These are phyloP conservation scores for Cephus rjabovi DNA, from an alignment of 2,888 invertebrate species.

Conservation along the genomic window DNA sequence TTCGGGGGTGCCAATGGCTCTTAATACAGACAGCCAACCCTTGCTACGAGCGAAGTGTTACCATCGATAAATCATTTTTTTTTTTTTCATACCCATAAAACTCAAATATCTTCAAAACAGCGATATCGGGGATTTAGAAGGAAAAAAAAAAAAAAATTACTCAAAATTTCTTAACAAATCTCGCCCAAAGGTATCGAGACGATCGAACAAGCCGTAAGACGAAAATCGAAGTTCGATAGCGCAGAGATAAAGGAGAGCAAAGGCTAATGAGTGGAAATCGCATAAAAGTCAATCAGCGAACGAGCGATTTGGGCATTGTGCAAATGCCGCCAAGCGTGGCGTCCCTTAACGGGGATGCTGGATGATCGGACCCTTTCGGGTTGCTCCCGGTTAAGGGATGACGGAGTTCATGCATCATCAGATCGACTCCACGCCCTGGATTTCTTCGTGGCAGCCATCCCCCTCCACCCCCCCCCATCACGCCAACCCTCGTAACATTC, in stretches of 20 bases:
- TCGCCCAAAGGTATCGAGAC: background rate
- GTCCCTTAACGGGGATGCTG: conserved; percentile 32
- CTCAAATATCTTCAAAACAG: background rate
- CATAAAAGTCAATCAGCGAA: conserved; percentile 43
- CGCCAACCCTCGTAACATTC: conserved; percentile 28
- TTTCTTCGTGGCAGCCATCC: conserved; percentile 25
- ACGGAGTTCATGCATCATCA: conserved; percentile 48
- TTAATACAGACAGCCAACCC: background rate
- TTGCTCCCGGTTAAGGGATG: conserved; percentile 9
- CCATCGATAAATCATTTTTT: background rate
- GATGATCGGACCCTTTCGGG: conserved; percentile 24
- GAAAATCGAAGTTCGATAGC: background rate
- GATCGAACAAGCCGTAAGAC: background rate
- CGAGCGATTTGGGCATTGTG: conserved; percentile 35
- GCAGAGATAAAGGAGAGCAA: background rate
- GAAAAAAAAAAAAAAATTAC: background rate
- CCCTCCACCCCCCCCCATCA: conserved; percentile 29
- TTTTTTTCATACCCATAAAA: background rate
- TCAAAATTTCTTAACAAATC: background rate
- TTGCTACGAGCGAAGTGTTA: background rate
- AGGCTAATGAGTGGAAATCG: conserved; percentile 40
- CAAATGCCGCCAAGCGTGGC: conserved; percentile 41
- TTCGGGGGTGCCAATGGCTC: conserved; percentile 7
- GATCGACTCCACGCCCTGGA: conserved; percentile 45
- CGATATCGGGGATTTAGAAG: background rate